A percentile compares a stretch with the other conserved stretches of the same genome.
Evolutionary conservation across 2,797 vertebrate species (phyloP).

Genomic region (Peromyscus attwateri): DNA sequence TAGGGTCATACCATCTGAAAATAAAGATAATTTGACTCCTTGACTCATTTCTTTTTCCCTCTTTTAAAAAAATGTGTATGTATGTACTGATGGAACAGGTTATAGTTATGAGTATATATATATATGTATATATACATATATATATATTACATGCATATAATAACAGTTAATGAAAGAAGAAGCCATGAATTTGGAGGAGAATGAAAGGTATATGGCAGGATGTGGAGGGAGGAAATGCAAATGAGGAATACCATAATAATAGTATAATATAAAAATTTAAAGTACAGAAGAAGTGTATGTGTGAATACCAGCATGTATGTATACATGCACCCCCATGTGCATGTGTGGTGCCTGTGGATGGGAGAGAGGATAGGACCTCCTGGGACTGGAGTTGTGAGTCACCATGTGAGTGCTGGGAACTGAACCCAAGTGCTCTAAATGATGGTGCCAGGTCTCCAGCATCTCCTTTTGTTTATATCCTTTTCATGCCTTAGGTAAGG

Average conservation of each 20-base stretch:
- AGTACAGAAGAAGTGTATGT: neutral
- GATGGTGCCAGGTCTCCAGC: neutral
- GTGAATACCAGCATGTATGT: neutral
- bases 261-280: neutral
- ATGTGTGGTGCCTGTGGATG: neutral
- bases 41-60: neutral
- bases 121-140: neutral
- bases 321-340: neutral
- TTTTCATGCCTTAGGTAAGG: neutral
- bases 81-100: neutral
- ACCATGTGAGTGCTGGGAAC: neutral
- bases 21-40: neutral
- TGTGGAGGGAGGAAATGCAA: neutral
- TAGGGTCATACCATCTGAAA: neutral
- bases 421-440: neutral
- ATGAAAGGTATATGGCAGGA: neutral
- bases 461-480: neutral
- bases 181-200: neutral
- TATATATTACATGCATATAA: neutral
- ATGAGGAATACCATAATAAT: neutral
- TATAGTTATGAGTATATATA: neutral
- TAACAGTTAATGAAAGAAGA: neutral
- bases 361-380: neutral
- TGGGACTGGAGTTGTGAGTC: neutral
- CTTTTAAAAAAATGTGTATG: neutral